Base-by-base conservation (phyloP, 2,113 vertebrate species). In the Phrynocephalus versicolor region DNA sequence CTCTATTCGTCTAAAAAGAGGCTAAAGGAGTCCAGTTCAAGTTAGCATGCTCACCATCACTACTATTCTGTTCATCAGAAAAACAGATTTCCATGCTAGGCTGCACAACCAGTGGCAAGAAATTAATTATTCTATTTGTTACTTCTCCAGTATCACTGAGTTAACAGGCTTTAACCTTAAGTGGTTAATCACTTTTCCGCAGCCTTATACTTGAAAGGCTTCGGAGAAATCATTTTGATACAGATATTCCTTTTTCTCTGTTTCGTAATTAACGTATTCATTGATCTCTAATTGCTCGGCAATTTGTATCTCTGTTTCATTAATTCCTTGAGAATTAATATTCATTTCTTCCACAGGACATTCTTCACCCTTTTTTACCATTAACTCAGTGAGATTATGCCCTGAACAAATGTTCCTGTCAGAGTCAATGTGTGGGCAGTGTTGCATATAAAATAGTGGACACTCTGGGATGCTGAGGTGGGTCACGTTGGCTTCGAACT, bases 71-170 rank as follows among this genome's bases (percentile, higher is more conserved):
- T 78, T 70, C 65, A 39, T 77, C n/a, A 90, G 58, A 70, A 89
- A 86, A 92, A 79, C 5, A 70, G 27, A 84, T 84, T 65, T 90
- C 82, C 70, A 79, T 87, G 25, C 72, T 87, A 82, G 0, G 0
- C 62, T 84, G 85, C 85, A 14, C 65, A 85, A 67, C 6, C 62
- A 86, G 71, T 60, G 18, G 64, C 82, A 86, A 88, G 71, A 89
- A 85, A 90, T 88, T 80, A 90, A 88, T 64, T 82, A 27, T 71
- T 67, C 27, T 33, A 65, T 84, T 85, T 89, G 69, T 85, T 74
- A 82, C 81, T 87, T 33, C 62, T 85, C 75, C 73, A 82, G 27
- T 39, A 86, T 78, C 73, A 70, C 30, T 75, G 45, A 1, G 0
- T 79, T 87, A 57, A 84, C 74, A 87, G 76, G 1, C 2, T 85